Evolutionary conservation across 1,140 invertebrate species (phyloP), one percentile per base, ranked within the genome.

Genomic region (Cheumatopsyche charites): DNA sequence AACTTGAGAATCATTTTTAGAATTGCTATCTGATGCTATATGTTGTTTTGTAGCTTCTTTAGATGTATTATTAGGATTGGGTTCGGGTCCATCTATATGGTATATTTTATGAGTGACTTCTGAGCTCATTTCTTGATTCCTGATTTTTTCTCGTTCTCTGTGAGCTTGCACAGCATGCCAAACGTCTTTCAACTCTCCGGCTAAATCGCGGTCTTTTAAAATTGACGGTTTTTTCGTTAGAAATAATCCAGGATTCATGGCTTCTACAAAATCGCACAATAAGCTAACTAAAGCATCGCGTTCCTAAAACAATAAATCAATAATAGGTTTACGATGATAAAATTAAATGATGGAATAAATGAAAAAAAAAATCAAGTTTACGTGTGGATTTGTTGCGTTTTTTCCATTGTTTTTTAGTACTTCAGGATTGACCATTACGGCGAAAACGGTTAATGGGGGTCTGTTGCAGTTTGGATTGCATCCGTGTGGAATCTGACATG

Each of bases 391-490:
- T 58, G 83, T 79, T 76, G 88, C 87, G 80, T 90, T 88, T 76
- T 90, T 89, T 19, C 89, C 89, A 76, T 86, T 88, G 41, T 86
- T 80, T 77, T 87, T 87, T 23, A 91, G 82, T 63, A 90, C 86
- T 76, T 90, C 88, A 6, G 89, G 88, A 81, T 90, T 88, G 0
- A 87, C 89, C 87, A 91, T 90, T 2, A 90, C 89, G 41, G 89
- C 89, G 79, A 90, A 91, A 1, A 90, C 87, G 45, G 87, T 80
- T 0, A 87, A 82, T 6, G 87, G 86, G 76, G 87, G 85, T 43
- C 84, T 83, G 65, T 86, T 87, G 70, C 84, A 88, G 67, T 88
- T 87, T 41, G 87, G 87, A 3, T 86, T 86, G 68, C 81, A 84
- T 23, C 79, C 80, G 78, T 84, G 81, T n/a, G 79, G 81, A 6